Conservation (phyloP, 23 tunicate genomes). For the Ascidia mentula region DNA sequence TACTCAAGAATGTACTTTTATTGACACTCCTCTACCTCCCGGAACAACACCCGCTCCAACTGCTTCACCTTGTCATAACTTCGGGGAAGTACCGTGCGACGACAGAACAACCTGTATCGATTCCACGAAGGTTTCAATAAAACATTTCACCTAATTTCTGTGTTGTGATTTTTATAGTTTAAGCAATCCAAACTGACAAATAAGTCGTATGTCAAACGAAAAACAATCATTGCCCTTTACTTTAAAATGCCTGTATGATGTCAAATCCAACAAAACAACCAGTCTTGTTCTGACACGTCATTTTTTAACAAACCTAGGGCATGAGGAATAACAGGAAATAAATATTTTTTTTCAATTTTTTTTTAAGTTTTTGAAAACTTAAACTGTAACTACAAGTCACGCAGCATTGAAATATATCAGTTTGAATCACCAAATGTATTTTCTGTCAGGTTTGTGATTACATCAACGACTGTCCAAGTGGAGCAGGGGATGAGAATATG, state of each 20-base stretch:
- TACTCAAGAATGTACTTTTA: conserved; percentile 55
- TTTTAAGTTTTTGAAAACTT: not conserved
- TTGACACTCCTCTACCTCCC: conserved; percentile 35
- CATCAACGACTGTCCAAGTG: conserved; percentile 60
- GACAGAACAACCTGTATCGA: conserved; percentile 60
- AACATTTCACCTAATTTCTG: not conserved
- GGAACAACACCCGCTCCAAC: conserved; percentile 78
- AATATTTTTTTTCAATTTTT: not conserved
- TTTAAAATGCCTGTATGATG: no score
- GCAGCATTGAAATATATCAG: no score
- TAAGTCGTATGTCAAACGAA: not conserved
- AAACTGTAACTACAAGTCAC: no score
- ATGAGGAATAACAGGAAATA: no score
- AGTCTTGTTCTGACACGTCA: no score
- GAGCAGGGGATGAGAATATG: conserved; percentile 59
- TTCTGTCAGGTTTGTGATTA: conserved; percentile 70
- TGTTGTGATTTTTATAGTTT: not conserved
- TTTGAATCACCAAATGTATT: not conserved
- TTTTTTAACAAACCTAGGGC: no score
- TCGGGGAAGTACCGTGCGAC: conserved; percentile 45
- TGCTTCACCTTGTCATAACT: conserved; percentile 61
- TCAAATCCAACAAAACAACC: no score
- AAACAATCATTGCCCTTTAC: no score
- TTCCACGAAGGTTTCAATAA: conserved; percentile 30
- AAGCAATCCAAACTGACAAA: not conserved